These are phyloP conservation scores for Hedya salicella DNA, from an alignment of 2,888 invertebrate species.

Conservation along the genomic window DNA sequence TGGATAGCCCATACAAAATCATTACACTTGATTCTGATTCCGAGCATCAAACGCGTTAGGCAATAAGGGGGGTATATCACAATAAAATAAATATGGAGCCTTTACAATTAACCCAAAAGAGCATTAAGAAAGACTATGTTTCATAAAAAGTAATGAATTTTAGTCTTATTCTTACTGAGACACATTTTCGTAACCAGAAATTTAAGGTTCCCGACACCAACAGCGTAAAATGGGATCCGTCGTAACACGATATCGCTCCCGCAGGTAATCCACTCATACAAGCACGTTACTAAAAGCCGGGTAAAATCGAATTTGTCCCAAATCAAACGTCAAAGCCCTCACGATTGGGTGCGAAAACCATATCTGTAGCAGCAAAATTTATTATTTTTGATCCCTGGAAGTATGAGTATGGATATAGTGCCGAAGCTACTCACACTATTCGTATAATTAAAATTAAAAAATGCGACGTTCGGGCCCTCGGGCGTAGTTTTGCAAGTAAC, in stretches of 20 bases:
- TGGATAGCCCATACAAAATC: too few species aligned
- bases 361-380: constrained; percentile 1
- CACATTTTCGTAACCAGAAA: background rate
- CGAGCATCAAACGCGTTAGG: too few species aligned
- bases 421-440: too few species aligned
- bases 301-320: constrained; percentile 5
- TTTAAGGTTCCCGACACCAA: background rate
- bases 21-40: too few species aligned
- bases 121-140: too few species aligned
- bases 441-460: too few species aligned
- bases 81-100: too few species aligned
- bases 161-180: background rate
- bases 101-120: too few species aligned
- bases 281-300: constrained; percentile 10
- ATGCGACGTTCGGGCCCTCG: too few species aligned
- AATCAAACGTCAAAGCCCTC: constrained; percentile 15
- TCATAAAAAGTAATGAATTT: too few species aligned
- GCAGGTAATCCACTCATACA: background rate
- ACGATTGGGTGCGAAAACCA: constrained; percentile 17
- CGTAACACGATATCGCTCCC: constrained; percentile 2
- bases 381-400: background rate
- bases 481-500: too few species aligned
- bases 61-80: too few species aligned
- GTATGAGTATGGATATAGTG: background rate
- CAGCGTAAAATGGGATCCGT: background rate